Evolutionary conservation across 2,113 vertebrate species (phyloP).

Genomic region (Anolis carolinensis): DNA sequence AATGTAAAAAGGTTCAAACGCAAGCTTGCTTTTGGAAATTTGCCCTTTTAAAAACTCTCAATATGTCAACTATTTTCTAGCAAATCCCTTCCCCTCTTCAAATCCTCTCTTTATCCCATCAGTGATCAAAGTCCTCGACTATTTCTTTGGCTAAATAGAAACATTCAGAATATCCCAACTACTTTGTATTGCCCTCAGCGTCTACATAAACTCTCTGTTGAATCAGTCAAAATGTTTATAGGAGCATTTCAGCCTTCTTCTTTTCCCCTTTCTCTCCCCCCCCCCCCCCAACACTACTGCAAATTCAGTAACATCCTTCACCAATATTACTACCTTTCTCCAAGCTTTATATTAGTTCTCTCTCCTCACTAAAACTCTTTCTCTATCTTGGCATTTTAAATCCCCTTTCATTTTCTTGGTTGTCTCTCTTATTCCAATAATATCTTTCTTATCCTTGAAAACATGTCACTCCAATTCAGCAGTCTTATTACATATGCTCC

Average conservation of each 20-base stretch:
- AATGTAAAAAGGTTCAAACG: slow-evolving; percentile 1
- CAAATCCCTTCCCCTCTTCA: slow-evolving; percentile 15
- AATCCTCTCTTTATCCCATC: slow-evolving; percentile 19
- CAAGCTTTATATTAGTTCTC: slow-evolving; percentile 64
- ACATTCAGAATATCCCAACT: slow-evolving; percentile 42
- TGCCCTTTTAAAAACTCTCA: slow-evolving; percentile 34
- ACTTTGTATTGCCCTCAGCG: slow-evolving; percentile 21
- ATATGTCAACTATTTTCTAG: slow-evolving; percentile 37
- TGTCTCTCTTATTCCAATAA: slow-evolving; percentile 74
- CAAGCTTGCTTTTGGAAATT: slow-evolving; percentile 17
- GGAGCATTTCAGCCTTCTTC: not conserved
- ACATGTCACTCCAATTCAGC: slow-evolving; percentile 72
- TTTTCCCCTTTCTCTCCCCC: not conserved
- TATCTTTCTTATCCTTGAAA: slow-evolving; percentile 75
- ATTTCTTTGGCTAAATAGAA: slow-evolving; percentile 1
- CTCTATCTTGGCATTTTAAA: slow-evolving; percentile 73
- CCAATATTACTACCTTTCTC: slow-evolving; percentile 65
- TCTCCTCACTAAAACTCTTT: slow-evolving; percentile 65
- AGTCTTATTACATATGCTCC: slow-evolving; percentile 69
- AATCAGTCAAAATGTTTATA: slow-evolving; percentile 34
- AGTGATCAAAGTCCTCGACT: slow-evolving; percentile 43
- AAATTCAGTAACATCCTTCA: slow-evolving; percentile 59
- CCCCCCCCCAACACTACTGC: not conserved
- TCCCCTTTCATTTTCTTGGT: slow-evolving; percentile 72
- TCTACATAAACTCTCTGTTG: slow-evolving; percentile 27